Evolutionary conservation across 2,113 vertebrate genomes (phyloP), one percentile per base, ranked within the genome.

Genomic region (Pterocles gutturalis): DNA sequence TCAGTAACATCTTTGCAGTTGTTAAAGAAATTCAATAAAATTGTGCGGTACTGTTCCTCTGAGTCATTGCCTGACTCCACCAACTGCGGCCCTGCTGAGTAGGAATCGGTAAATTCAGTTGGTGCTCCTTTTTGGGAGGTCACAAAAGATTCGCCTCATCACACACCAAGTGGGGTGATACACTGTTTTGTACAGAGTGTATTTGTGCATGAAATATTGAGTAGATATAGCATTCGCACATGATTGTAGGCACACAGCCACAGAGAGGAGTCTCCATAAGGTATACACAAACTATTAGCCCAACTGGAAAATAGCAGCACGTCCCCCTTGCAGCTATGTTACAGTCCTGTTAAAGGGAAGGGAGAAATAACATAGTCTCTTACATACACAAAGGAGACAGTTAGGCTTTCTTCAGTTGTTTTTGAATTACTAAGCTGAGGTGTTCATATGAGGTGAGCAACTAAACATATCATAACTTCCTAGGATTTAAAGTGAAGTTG

Each of bases 191-290:
- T 57, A 73, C 2, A 65, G 49, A 22, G 31, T 28, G 18, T 41
- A 7, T 64, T 49, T 53, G 33, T 22, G 36, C 25, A 53, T 34
- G 53, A 71, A 31, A 53, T 58, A 36, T 20, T 62, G 41, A 77
- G 60, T 31, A 83, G 22, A 38, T 38, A 60, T 2, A 71, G 9
- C 3, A 16, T 51, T 84, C 48, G 77, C 25, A 54, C 16, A 45
- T 22, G 48, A 6, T 16, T 1, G 0, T 54, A 77, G 1, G 3
- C 26, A 61, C 13, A 31, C 16, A 76, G 13, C 28, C 11, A 4
- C 3, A 5, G 34, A 45, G 13, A 51, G 45, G 33, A 33, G 26
- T n/a, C 43, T 72, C 31, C 43, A 25, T 34, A 60, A 71, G 4
- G 7, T 24, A 17, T 12, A 60, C 6, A 72, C n/a, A 26, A 66